Evolutionary conservation across 2,888 invertebrate species (phyloP), one percentile per base, ranked within the genome.

Genomic region (Lasioglossum villosulum): DNA sequence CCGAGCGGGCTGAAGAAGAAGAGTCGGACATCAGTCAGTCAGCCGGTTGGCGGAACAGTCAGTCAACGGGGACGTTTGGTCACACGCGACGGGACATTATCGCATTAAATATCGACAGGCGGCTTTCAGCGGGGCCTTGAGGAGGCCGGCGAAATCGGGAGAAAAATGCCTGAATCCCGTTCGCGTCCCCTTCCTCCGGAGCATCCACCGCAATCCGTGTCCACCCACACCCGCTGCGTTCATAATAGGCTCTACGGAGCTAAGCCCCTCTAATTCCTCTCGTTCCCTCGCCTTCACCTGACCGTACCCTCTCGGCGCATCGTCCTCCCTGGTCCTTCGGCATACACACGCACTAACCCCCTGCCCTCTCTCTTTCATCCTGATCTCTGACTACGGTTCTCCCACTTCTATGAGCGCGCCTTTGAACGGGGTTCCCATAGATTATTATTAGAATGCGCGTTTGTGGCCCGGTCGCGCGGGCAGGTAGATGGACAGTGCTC

Each of bases 391-490:
- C 68, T 23, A 77, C 48, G 82, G 76, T 59, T 73, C 71, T 63
- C 84, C 27, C 30, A 42, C 42, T 80, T 37, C 70, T 86, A 87
- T 30, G 16, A 86, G 83, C 88, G 84, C 85, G 91, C 90, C 90
- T 91, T 91, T 89, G 90, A 89, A 79, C 89, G 85, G 91, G 91
- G 90, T 93, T 94, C 94, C 93, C 93, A 94, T 94, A 94, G 94
- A 94, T 95, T 95, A 94, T 95, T 95, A 94, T 94, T 94, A 95
- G 94, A 95, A 95, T 94, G 93, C 91, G 90, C 92, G 91, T 92
- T 92, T 92, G 86, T 88, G 91, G 90, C 90, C 88, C 88, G 89
- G 90, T 91, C 91, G 90, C 90, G 88, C 90, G 88, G 90, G 80
- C 93, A 93, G 93, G 93, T 93, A 92, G 94, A 94, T 93, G 93